Base-by-base conservation (phyloP, 2,113 vertebrate species). In the Ailurus styani region DNA sequence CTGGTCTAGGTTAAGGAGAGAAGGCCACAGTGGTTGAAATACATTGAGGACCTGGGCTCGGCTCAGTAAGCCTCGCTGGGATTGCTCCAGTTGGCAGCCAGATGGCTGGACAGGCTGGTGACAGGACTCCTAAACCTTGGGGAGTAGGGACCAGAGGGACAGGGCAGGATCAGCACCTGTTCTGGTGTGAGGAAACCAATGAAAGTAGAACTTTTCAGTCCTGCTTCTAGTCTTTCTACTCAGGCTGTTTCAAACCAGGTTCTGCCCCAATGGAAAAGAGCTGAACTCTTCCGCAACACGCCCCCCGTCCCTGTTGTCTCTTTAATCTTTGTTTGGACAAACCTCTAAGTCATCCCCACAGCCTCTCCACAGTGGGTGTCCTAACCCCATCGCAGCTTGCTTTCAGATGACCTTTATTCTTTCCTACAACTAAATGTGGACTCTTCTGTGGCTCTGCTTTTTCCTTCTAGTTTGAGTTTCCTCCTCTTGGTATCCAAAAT, bases 11-110 rank as follows among this genome's bases (percentile, higher is more conserved):
- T 64, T 45, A 14, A 83, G 78, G 50, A 55, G 42, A 70, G 81
- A 95, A 97, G 96, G 96, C 93, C 96, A 78, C 57, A 3, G 73
- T 77, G 85, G 57, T 45, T 25, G 31, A 45, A 42, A n/a, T 13
- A 18, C 47, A 83, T 21, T 66, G 72, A 84, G 75, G 83, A 42
- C 78, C 40, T n/a, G 42, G 54, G 70, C 55, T 64, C 50, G 86
- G 94, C 57, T 72, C 81, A 18, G 5, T 15, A 8, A 60, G 45
- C 31, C 17, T 29, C 31, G 2, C 55, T 29, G 57, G 90, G 18
- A 78, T 75, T 73, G 89, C 55, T 45, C 31, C 78, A 62, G 31
- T 3, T 29, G 27, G 73, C 86, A 54, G 83, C 54, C 50, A 70
- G 90, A 3, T 14, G 60, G 54, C 66, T 3, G 3, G 29, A 12